Conservation (phyloP, 2,888 invertebrate genomes). For the Sabellastarte sp. region DNA sequence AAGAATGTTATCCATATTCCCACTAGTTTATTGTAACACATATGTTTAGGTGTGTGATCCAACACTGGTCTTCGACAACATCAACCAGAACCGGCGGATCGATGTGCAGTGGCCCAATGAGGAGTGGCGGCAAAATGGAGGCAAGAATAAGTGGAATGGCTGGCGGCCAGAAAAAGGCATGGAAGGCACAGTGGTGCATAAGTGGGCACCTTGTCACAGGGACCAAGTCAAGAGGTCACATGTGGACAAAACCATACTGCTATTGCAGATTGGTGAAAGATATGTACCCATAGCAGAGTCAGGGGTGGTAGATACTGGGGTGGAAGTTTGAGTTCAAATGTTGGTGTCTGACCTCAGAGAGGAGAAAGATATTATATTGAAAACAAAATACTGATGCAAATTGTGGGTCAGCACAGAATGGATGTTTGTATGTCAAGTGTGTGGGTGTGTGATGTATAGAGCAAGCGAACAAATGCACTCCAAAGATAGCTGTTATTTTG, state of each 20-base stretch:
- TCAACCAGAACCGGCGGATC: slow-evolving; percentile 84
- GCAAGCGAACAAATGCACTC: too few relatives aligned
- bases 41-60: slow-evolving; percentile 54
- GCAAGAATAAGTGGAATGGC: slow-evolving; percentile 82
- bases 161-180: slow-evolving; percentile 89
- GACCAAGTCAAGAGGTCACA: slow-evolving; percentile 85
- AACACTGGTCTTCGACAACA: slow-evolving; percentile 71
- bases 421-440: too few relatives aligned
- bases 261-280: slow-evolving; percentile 89
- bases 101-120: slow-evolving; percentile 97
- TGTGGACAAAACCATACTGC: slow-evolving; percentile 84
- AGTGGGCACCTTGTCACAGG: slow-evolving; percentile 90
- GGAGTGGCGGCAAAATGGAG: slow-evolving; percentile 81
- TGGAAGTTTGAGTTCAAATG: slow-evolving; percentile 54
- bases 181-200: slow-evolving; percentile 87
- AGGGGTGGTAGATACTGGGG: slow-evolving; percentile 67
- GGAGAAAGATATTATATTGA: background rate
- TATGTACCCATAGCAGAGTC: slow-evolving; percentile 90
- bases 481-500: too few relatives aligned
- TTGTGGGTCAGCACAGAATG: too few relatives aligned
- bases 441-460: too few relatives aligned
- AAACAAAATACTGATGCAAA: too few relatives aligned
- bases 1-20: too few relatives aligned
- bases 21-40: too few relatives aligned
- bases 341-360: too few relatives aligned